Conservation (phyloP, 2,797 vertebrate genomes). For the Paramormyrops hopkinsi region DNA sequence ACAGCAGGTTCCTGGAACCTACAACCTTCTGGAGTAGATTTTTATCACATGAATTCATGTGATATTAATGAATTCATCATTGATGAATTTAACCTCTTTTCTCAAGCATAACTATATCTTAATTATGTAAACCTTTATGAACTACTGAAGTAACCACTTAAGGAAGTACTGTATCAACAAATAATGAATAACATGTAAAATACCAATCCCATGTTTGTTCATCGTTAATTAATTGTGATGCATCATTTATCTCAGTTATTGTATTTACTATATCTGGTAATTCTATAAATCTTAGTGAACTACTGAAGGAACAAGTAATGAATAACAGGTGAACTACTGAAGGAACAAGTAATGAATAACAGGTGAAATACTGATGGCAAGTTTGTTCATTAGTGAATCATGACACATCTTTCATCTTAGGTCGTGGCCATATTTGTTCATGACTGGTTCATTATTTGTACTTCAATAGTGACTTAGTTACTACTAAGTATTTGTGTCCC, state of each 20-base stretch:
- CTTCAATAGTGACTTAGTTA: neutral
- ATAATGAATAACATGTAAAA: neutral
- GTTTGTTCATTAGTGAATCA: neutral
- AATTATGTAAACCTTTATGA: neutral
- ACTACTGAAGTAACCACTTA: neutral
- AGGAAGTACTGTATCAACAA: neutral
- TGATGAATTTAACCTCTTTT: neutral
- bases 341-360: neutral
- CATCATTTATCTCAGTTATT: neutral
- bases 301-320: neutral
- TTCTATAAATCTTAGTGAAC: neutral
- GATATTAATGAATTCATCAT: neutral
- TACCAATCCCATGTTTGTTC: neutral
- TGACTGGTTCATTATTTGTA: neutral
- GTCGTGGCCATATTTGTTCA: neutral
- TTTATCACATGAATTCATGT: neutral
- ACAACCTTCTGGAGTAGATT: neutral
- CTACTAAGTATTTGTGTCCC: neutral
- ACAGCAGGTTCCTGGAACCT: neutral
- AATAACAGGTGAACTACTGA: neutral
- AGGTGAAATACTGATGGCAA: neutral
- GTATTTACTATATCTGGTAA: neutral
- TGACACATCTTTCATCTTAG: neutral
- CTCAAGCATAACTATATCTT: neutral
- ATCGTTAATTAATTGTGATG: neutral